phyloP scores from a whole-genome alignment of 2,888 invertebrate genomes.

The Drosophila macrothrix region DNA sequence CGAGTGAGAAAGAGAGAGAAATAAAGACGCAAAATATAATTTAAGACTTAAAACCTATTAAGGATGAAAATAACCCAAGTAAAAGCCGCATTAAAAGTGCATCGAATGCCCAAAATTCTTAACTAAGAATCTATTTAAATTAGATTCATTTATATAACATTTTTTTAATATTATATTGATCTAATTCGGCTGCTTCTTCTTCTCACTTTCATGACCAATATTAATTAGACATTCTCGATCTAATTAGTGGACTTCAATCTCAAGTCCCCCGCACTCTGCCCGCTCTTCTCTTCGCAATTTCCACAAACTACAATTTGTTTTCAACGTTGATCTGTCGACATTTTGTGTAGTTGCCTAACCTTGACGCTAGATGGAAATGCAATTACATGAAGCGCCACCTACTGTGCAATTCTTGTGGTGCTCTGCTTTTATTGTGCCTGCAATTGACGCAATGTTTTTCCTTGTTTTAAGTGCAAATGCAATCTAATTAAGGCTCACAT shows the following conservation, averaged over 20 bases:
- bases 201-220: background rate
- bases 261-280: rapidly evolving
- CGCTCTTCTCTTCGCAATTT: rapidly evolving
- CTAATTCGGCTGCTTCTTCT: background rate
- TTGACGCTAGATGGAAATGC: slow-evolving; percentile 48
- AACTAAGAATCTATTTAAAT: background rate
- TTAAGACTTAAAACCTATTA: slow-evolving; percentile 3
- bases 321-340: slow-evolving; percentile 11
- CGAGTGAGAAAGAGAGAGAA: background rate
- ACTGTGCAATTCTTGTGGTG: slow-evolving; percentile 15
- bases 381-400: slow-evolving; percentile 49
- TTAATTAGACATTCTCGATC: background rate
- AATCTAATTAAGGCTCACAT: slow-evolving; percentile 68
- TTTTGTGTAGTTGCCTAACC: slow-evolving; percentile 30
- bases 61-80: background rate
- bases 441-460: slow-evolving; percentile 53
- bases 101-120: background rate
- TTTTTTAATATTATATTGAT: background rate
- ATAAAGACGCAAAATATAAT: background rate
- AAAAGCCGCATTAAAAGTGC: background rate
- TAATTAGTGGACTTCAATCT: background rate
- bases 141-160: rapidly evolving
- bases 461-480: slow-evolving; percentile 46
- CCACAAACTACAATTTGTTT: background rate
- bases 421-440: slow-evolving; percentile 10